Evolutionary conservation across 2,113 vertebrate genomes (phyloP).

Genomic region (Petroica traversi): DNA sequence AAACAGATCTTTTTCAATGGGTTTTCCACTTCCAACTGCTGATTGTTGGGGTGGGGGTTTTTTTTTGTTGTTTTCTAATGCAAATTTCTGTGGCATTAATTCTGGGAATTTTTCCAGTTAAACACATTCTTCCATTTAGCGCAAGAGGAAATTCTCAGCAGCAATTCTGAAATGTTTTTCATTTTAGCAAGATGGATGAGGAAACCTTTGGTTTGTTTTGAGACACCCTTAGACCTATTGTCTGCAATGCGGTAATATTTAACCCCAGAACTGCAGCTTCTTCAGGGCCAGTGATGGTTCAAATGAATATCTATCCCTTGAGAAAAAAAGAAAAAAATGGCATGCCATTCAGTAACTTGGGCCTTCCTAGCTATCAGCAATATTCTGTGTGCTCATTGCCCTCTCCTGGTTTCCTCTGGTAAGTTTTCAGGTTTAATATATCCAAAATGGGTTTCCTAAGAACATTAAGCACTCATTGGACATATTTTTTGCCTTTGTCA

Average conservation of each 20-base stretch:
- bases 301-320: background rate
- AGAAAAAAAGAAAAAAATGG: background rate
- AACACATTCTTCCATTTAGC: slow-evolving; percentile 50
- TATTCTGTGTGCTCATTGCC: slow-evolving; percentile 68
- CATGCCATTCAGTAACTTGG: background rate
- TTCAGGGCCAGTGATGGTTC: background rate
- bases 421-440: slow-evolving; percentile 16
- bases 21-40: slow-evolving; percentile 38
- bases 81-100: slow-evolving; percentile 51
- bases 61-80: slow-evolving; percentile 1
- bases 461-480: background rate
- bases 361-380: background rate
- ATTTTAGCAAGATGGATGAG: background rate
- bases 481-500: background rate
- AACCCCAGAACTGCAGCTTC: background rate
- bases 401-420: slow-evolving; percentile 73
- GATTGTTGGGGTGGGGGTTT: background rate
- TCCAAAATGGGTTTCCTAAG: background rate
- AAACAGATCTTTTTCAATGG: background rate
- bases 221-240: background rate
- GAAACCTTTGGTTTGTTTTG: slow-evolving; percentile 3
- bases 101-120: slow-evolving; percentile 52
- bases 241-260: background rate
- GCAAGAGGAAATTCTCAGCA: slow-evolving; percentile 8
- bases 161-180: background rate